Conservation (phyloP, 2,797 vertebrate genomes). For the Otolemur crassicaudatus region DNA sequence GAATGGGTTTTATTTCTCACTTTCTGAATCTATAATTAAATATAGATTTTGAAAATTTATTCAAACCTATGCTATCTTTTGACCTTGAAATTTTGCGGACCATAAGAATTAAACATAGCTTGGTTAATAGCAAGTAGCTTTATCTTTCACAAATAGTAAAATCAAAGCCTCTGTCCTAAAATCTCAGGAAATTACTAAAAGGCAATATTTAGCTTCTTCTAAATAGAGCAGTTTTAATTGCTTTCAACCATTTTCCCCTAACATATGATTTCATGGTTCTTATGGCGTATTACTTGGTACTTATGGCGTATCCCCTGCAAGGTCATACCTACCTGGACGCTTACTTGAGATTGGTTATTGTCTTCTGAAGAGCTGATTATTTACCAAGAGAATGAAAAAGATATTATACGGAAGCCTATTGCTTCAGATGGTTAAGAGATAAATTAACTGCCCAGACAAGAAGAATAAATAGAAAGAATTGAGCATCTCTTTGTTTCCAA, state of each 20-base stretch:
- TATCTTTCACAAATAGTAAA: constrained; percentile 14
- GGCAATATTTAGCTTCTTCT: neutral
- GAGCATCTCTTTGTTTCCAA: neutral
- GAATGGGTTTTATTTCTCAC: constrained; percentile 20
- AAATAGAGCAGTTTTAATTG: constrained; percentile 18
- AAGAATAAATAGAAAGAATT: constrained; percentile 43
- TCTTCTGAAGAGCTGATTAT: constrained; percentile 38
- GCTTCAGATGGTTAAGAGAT: neutral
- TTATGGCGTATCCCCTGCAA: neutral
- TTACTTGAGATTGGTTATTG: neutral
- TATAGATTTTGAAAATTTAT: neutral
- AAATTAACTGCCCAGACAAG: neutral
- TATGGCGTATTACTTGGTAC: neutral
- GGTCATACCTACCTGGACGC: neutral
- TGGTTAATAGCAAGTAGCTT: constrained; percentile 10
- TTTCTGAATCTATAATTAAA: constrained; percentile 52
- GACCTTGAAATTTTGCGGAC: neutral
- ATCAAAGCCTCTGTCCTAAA: constrained; percentile 35
- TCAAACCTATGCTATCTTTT: constrained; percentile 14
- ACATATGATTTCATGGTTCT: neutral
- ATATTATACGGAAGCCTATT: neutral
- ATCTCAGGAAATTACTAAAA: constrained; percentile 10
- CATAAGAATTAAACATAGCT: constrained; percentile 12
- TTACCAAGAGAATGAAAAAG: constrained; percentile 42
- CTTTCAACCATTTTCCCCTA: constrained; percentile 34